These are phyloP conservation scores for Gouania willdenowi DNA, from an alignment of 2,797 vertebrate genomes.

Conservation along the genomic window DNA sequence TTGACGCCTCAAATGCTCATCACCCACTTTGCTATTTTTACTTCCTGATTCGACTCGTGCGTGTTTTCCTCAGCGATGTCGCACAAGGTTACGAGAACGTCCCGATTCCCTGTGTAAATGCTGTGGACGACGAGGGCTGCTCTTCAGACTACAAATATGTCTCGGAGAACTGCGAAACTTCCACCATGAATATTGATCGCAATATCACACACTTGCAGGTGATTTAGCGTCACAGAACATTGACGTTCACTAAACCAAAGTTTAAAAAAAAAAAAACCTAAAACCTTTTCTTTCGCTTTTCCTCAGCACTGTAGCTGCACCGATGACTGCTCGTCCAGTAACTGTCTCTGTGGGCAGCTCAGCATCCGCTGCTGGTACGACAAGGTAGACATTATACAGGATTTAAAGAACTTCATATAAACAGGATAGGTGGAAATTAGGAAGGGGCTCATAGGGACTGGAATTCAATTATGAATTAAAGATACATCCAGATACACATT, in stretches of 20 bases:
- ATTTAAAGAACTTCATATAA: too few species aligned
- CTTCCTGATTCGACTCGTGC: not conserved
- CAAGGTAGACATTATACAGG: too few species aligned
- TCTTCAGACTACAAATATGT: slow-evolving; percentile 93
- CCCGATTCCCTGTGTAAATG: slow-evolving; percentile 90
- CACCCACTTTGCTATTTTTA: too few species aligned
- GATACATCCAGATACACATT: too few species aligned
- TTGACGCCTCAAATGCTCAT: too few species aligned
- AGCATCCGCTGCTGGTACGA: slow-evolving; percentile 97
- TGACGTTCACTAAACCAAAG: not conserved
- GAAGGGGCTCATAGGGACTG: too few species aligned
- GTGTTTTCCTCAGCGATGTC: slow-evolving; percentile 74
- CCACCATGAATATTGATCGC: slow-evolving; percentile 93
- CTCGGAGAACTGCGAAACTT: slow-evolving; percentile 92
- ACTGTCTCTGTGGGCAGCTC: slow-evolving; percentile 93
- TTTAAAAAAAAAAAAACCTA: not conserved
- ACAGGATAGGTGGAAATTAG: too few species aligned
- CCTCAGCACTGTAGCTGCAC: slow-evolving; percentile 85
- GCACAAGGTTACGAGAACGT: slow-evolving; percentile 91
- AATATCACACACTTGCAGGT: slow-evolving; percentile 93
- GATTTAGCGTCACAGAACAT: not conserved
- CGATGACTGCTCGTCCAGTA: slow-evolving; percentile 91
- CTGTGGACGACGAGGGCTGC: slow-evolving; percentile 86
- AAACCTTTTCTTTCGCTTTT: not conserved
- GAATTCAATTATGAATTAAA: too few species aligned